Percentiles rank a stretch among this genome's conserved stretches.
phyloP scores from a whole-genome alignment of 2,113 vertebrate genomes.

The Alligator sinensis region DNA sequence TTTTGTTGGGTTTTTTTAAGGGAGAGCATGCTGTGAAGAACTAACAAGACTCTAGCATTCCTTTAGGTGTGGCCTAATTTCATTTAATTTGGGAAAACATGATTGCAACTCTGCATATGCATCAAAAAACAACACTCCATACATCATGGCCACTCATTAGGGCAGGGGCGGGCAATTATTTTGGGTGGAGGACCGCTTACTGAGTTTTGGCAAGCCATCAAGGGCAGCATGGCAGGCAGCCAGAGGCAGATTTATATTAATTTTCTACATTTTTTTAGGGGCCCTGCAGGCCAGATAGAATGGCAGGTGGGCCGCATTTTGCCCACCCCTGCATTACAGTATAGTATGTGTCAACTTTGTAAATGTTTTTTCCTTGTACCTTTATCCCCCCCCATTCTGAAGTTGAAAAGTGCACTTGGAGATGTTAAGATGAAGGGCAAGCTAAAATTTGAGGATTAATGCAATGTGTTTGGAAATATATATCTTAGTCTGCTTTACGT shows the following conservation, averaged over 20 bases:
- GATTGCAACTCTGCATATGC: slow-evolving; percentile 35
- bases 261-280: too few relatives aligned
- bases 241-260: too few relatives aligned
- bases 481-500: neutral
- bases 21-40: slow-evolving; percentile 30
- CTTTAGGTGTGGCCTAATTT: slow-evolving; percentile 46
- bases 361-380: neutral
- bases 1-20: slow-evolving; percentile 17
- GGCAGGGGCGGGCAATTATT: too few relatives aligned
- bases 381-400: neutral
- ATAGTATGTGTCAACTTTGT: neutral
- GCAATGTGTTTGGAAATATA: neutral
- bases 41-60: slow-evolving; percentile 40
- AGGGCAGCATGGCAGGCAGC: too few relatives aligned
- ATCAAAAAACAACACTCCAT: neutral
- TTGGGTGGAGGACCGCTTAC: too few relatives aligned
- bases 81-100: neutral
- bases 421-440: neutral
- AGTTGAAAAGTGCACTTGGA: neutral
- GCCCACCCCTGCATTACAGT: neutral
- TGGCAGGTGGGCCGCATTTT: too few relatives aligned
- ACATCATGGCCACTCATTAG: too few relatives aligned
- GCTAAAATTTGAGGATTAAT: neutral
- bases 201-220: too few relatives aligned
- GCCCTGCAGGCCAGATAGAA: too few relatives aligned